phyloP scores from a whole-genome alignment of 2,113 vertebrate species.

The Grallaria varia region DNA sequence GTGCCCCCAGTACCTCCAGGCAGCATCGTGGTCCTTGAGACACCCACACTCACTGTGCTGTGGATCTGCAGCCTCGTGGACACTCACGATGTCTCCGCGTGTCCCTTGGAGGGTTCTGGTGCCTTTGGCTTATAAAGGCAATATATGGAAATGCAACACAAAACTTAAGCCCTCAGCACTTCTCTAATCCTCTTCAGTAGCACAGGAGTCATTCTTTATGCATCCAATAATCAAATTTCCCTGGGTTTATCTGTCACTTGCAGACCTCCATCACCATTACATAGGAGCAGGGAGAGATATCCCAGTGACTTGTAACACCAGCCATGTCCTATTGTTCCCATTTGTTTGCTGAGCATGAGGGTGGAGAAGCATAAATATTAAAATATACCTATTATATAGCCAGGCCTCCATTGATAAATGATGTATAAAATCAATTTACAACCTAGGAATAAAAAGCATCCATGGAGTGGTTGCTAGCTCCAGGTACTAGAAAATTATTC shows the following conservation, averaged over 20 bases:
- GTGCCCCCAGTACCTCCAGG: not conserved
- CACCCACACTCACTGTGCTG: accelerated
- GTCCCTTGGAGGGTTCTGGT: not conserved
- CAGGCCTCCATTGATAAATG: slow-evolving; percentile 66
- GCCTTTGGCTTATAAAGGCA: not conserved
- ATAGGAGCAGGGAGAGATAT: not conserved
- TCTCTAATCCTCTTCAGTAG: slow-evolving; percentile 15
- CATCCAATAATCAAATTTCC: not conserved
- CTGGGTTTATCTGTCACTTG: slow-evolving; percentile 12
- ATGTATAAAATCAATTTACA: slow-evolving; percentile 78
- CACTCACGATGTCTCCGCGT: accelerated
- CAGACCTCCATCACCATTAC: not conserved
- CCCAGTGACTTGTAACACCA: not conserved
- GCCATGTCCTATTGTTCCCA: slow-evolving; percentile 32
- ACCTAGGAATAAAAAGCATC: slow-evolving; percentile 63
- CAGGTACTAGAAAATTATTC: slow-evolving; percentile 63
- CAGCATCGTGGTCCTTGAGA: accelerated
- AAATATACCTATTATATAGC: slow-evolving; percentile 68
- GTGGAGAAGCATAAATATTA: slow-evolving; percentile 50
- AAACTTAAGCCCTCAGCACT: not conserved
- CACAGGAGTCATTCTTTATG: not conserved
- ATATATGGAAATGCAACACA: not conserved
- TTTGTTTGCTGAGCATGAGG: slow-evolving; percentile 34
- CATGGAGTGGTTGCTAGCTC: slow-evolving; percentile 4
- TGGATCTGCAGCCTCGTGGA: accelerated